Conservation (phyloP, 2,113 vertebrate species). For the Herpailurus yagouaroundi region DNA sequence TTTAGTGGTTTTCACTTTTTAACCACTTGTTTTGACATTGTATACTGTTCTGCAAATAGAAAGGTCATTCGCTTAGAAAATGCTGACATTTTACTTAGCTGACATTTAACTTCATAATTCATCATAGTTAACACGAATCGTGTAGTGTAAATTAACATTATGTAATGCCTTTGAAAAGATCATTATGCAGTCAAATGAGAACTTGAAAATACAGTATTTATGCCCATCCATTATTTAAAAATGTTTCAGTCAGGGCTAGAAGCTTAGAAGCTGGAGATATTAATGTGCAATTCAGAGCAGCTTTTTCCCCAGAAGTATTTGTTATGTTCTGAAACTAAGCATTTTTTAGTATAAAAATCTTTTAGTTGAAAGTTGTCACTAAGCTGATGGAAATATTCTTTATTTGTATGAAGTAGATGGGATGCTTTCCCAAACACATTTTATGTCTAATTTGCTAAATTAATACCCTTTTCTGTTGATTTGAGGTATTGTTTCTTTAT, state of each 20-base stretch:
- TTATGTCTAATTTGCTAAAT: neutral
- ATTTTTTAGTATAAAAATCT: neutral
- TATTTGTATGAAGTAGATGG: neutral
- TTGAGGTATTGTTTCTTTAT: neutral
- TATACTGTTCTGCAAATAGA: neutral
- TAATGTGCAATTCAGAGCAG: neutral
- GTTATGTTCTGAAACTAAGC: neutral
- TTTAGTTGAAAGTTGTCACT: neutral
- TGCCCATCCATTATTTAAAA: neutral
- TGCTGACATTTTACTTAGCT: neutral
- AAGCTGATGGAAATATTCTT: neutral
- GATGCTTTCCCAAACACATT: neutral
- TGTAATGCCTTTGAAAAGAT: slow-evolving; percentile 17
- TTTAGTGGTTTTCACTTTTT: neutral
- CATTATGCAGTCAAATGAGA: neutral
- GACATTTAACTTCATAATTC: neutral
- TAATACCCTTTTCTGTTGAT: neutral
- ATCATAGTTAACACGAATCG: neutral
- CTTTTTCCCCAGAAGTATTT: neutral
- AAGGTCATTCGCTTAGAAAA: neutral
- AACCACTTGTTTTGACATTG: neutral
- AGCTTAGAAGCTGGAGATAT: neutral
- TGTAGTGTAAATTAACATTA: neutral
- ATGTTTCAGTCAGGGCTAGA: slow-evolving; percentile 6
- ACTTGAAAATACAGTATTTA: neutral